Evolutionary conservation across 2,113 vertebrate genomes (phyloP).

Genomic region (Sciurus niger): DNA sequence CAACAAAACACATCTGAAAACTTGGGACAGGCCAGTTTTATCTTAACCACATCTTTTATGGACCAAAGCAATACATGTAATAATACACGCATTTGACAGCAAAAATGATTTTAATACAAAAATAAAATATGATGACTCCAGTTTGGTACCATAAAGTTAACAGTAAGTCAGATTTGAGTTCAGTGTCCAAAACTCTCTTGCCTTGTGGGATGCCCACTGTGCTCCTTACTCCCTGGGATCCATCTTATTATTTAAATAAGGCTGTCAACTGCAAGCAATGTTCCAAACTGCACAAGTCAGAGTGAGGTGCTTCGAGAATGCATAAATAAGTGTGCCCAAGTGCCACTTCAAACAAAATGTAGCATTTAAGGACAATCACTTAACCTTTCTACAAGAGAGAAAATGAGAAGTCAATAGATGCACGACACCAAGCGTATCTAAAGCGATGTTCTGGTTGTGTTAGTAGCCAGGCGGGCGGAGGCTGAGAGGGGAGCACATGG

Average conservation of each 20-base stretch:
- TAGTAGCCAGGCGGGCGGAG: neutral
- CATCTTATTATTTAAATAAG: neutral
- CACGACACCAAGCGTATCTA: fast-evolving
- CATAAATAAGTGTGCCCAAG: neutral
- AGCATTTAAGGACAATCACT: neutral
- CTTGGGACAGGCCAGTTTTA: neutral
- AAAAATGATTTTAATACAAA: neutral
- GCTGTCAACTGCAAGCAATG: neutral
- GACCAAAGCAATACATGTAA: neutral
- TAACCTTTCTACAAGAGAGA: neutral
- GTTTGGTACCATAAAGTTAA: neutral
- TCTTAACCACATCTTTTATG: neutral
- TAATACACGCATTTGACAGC: neutral
- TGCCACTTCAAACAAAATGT: neutral
- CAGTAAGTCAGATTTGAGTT: neutral
- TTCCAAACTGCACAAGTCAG: neutral
- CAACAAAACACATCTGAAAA: neutral
- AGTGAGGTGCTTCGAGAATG: neutral
- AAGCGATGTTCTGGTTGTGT: neutral
- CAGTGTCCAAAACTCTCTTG: neutral
- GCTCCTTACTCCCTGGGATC: neutral
- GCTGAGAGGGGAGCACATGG: fast-evolving
- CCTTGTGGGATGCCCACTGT: neutral
- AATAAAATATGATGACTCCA: neutral
- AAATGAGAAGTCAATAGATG: neutral